Evolutionary conservation across 2,797 vertebrate genomes (phyloP).

Genomic region (Allobates femoralis): DNA sequence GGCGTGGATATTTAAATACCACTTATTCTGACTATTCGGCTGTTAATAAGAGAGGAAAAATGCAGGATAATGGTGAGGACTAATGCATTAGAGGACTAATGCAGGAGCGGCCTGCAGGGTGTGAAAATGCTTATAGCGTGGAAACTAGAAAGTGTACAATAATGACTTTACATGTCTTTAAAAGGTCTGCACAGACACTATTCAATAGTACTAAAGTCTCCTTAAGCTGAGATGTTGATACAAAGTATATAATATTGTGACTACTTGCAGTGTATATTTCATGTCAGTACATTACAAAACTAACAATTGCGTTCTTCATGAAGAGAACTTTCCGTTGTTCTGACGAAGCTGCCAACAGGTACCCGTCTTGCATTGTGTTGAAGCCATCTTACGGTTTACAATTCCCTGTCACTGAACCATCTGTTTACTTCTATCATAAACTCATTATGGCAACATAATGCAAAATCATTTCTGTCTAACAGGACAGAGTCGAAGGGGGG

Average conservation of each 20-base stretch:
- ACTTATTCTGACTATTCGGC: too few relatives aligned
- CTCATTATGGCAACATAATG: conserved; percentile 72
- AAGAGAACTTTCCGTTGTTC: not conserved
- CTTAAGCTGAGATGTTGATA: not conserved
- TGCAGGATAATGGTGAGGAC: too few relatives aligned
- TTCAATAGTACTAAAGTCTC: too few relatives aligned
- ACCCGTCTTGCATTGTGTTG: conserved; percentile 57
- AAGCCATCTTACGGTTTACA: conserved; percentile 72
- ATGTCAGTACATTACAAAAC: not conserved
- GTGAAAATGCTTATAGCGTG: too few relatives aligned
- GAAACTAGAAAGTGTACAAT: too few relatives aligned
- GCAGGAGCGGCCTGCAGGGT: too few relatives aligned
- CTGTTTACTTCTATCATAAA: conserved; percentile 78
- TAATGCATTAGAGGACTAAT: too few relatives aligned
- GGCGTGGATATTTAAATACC: too few relatives aligned
- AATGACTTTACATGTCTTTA: too few relatives aligned
- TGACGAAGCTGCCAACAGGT: conserved; percentile 33
- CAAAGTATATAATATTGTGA: not conserved
- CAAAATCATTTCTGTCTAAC: conserved; percentile 72
- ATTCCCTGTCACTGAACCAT: conserved; percentile 75
- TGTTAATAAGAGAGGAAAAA: too few relatives aligned
- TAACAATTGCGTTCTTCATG: not conserved
- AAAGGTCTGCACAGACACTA: too few relatives aligned
- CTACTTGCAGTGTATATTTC: not conserved
- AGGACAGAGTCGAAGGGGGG: conserved; percentile 61